Conservation (phyloP, 92 coral and sea anemone genomes). For the Blastomussa wellsi region DNA sequence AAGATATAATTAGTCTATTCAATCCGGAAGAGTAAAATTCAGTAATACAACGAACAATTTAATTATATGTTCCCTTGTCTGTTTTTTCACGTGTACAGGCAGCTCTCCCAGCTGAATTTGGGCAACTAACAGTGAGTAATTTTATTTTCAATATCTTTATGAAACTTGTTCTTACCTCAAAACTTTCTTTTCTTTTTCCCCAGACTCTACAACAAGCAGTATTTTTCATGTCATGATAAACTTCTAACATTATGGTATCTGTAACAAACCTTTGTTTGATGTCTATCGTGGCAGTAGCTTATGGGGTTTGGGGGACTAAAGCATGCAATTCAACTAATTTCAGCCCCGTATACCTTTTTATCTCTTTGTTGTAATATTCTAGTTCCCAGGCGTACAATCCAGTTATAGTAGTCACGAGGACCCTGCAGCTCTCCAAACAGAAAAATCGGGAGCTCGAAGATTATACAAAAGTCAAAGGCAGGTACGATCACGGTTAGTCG, state of each 20-base stretch:
- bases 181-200: not conserved
- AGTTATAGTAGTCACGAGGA: slow-evolving; percentile 3
- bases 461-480: slow-evolving; percentile 28
- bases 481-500: not conserved
- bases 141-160: not conserved
- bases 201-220: not conserved
- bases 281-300: no score
- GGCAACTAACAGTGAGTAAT: slow-evolving; percentile 30
- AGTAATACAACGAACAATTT: no score
- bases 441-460: slow-evolving; percentile 24
- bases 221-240: no score
- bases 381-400: slow-evolving; percentile 37
- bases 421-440: slow-evolving; percentile 37
- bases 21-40: no score
- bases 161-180: not conserved
- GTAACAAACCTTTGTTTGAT: no score
- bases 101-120: slow-evolving; percentile 35
- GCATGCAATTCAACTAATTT: no score
- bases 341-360: no score
- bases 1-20: no score
- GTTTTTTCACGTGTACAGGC: slow-evolving; percentile 18
- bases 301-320: no score
- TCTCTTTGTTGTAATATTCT: not conserved
- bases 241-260: no score
- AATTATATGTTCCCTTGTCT: not conserved